Evolutionary conservation across 2,113 vertebrate genomes (phyloP).

Genomic region (Pituophis catenifer): DNA sequence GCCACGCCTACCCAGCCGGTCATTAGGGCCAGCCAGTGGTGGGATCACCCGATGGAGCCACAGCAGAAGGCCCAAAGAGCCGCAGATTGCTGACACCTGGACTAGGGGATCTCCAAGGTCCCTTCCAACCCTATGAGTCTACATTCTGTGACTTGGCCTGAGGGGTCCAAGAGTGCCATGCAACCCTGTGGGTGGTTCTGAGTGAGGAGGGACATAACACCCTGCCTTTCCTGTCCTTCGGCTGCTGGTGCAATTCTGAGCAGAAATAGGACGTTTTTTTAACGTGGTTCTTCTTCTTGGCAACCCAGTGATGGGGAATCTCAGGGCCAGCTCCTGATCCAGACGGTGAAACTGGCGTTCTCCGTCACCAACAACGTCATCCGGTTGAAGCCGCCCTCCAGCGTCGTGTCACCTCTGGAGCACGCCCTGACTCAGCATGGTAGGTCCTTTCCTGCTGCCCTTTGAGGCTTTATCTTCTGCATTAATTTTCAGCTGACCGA

Average conservation of each 20-base stretch:
- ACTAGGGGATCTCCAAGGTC: not conserved
- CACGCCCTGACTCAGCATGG: slow-evolving; percentile 94
- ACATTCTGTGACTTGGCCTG: not conserved
- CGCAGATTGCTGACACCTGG: not conserved
- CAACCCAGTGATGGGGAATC: slow-evolving; percentile 79
- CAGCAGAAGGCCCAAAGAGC: too few species aligned
- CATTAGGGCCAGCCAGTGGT: too few species aligned
- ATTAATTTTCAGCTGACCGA: not conserved
- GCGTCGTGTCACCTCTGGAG: slow-evolving; percentile 86
- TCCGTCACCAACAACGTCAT: slow-evolving; percentile 96
- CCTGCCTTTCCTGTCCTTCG: not conserved
- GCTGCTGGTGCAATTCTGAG: not conserved
- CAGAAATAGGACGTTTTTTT: not conserved
- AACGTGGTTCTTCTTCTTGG: slow-evolving; percentile 41
- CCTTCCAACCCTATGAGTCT: not conserved
- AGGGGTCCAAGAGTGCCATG: too few species aligned
- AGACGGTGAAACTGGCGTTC: slow-evolving; percentile 94
- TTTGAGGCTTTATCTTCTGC: not conserved
- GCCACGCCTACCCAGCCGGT: too few species aligned
- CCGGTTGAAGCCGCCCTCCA: slow-evolving; percentile 87
- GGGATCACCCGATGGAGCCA: too few species aligned
- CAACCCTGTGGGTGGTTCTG: too few species aligned
- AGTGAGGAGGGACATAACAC: too few species aligned
- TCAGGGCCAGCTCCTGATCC: slow-evolving; percentile 92
- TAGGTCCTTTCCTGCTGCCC: slow-evolving; percentile 49